Evolutionary conservation across 2,888 invertebrate genomes (phyloP).

Genomic region (Meandrusa payeni): DNA sequence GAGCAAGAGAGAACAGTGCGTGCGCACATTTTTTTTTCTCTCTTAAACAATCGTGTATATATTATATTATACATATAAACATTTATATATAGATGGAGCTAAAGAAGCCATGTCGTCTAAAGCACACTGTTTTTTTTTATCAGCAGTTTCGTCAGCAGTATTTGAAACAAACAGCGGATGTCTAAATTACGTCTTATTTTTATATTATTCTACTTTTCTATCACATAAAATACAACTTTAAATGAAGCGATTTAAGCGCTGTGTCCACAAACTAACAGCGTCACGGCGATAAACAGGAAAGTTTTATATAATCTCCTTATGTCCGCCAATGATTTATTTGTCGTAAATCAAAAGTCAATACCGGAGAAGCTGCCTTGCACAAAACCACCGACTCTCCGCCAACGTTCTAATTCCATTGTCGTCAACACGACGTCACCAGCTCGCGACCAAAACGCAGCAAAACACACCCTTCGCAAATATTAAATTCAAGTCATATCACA

Average conservation of each 20-base stretch:
- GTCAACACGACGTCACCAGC: slow-evolving; percentile 66
- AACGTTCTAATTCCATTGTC: slow-evolving; percentile 73
- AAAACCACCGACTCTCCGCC: slow-evolving; percentile 66
- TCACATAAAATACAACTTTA: no score
- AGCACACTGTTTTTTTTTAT: no score
- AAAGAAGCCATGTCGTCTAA: no score
- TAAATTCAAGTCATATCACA: slow-evolving; percentile 5
- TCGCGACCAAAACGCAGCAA: slow-evolving; percentile 39
- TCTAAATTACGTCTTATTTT: no score
- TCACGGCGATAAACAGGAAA: slow-evolving; percentile 24
- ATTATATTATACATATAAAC: no score
- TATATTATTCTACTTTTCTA: no score
- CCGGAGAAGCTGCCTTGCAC: slow-evolving; percentile 55
- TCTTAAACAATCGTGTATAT: no score
- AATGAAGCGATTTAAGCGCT: not conserved
- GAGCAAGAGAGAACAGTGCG: no score
- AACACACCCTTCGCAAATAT: slow-evolving; percentile 6
- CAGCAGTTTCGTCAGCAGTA: no score
- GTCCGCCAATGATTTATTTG: slow-evolving; percentile 50
- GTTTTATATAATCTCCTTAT: slow-evolving; percentile 56
- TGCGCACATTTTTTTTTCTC: no score
- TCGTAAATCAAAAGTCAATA: slow-evolving; percentile 66
- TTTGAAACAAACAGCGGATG: no score
- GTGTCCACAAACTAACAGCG: slow-evolving; percentile 13
- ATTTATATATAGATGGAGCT: no score